These are phyloP conservation scores for Metallyticus violacea DNA, from an alignment of 2,888 invertebrate genomes.

Conservation along the genomic window DNA sequence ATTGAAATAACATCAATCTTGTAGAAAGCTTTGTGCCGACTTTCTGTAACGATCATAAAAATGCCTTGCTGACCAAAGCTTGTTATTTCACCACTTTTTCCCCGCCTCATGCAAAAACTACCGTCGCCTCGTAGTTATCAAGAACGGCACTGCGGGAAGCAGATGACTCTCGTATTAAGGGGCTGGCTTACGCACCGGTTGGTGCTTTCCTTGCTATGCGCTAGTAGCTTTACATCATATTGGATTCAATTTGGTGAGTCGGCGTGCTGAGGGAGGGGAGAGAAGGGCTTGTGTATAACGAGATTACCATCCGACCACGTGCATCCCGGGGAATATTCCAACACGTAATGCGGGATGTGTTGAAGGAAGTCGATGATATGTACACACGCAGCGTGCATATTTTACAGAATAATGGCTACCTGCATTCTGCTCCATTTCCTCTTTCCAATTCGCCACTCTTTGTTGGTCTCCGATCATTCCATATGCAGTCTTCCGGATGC, in stretches of 20 bases:
- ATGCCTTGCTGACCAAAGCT: too few species aligned
- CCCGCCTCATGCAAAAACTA: not conserved
- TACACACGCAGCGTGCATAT: not conserved
- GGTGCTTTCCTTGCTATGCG: not conserved
- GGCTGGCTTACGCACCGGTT: not conserved
- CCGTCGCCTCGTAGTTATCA: not conserved
- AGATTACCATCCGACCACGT: slow-evolving; percentile 1
- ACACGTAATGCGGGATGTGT: not conserved
- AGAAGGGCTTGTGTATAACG: not conserved
- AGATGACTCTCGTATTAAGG: not conserved
- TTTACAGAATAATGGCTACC: not conserved
- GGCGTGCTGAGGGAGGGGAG: not conserved
- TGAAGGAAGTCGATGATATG: not conserved
- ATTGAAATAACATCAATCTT: too few species aligned
- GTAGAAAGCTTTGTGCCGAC: too few species aligned
- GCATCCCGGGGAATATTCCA: not conserved
- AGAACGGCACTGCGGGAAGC: not conserved
- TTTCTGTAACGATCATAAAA: too few species aligned
- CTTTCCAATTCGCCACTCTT: not conserved
- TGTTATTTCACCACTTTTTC: not conserved
- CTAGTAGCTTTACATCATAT: slow-evolving; percentile 7
- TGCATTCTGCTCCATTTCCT: not conserved
- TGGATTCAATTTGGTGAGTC: slow-evolving; percentile 3
- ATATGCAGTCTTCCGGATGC: not conserved
- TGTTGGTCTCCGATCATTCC: not conserved